phyloP scores from a whole-genome alignment of 2,113 vertebrate genomes.

The Elanoides forficatus region DNA sequence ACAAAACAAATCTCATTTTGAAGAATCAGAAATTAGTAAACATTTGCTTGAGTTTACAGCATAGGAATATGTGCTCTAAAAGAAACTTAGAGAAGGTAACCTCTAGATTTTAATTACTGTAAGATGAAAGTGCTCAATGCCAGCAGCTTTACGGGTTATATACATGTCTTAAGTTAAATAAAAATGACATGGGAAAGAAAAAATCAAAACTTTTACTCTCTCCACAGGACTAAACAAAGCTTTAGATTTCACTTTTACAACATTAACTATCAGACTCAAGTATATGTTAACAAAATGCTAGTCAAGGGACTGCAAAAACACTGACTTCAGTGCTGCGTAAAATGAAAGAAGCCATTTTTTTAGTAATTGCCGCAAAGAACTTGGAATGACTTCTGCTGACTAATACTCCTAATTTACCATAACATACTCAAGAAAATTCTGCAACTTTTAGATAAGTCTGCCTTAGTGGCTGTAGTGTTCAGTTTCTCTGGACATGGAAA shows the following conservation, averaged over 20 bases:
- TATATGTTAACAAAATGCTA: not conserved
- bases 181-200: not conserved
- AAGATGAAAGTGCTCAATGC: not conserved
- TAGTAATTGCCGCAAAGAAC: not conserved
- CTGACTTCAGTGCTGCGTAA: not conserved
- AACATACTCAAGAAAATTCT: not conserved
- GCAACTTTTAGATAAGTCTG: not conserved
- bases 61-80: not conserved
- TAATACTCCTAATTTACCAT: not conserved
- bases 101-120: not conserved
- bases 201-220: fast-evolving
- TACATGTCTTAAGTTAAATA: not conserved
- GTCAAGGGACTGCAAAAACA: not conserved
- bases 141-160: not conserved
- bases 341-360: not conserved
- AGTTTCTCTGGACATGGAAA: not conserved
- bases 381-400: not conserved
- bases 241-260: not conserved
- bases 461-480: not conserved
- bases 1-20: not conserved
- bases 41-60: not conserved
- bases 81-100: not conserved
- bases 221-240: not conserved
- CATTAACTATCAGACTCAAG: not conserved
- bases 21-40: not conserved